These are phyloP conservation scores for Atlantisia rogersi DNA, from an alignment of 2,113 vertebrate species.

Conservation along the genomic window DNA sequence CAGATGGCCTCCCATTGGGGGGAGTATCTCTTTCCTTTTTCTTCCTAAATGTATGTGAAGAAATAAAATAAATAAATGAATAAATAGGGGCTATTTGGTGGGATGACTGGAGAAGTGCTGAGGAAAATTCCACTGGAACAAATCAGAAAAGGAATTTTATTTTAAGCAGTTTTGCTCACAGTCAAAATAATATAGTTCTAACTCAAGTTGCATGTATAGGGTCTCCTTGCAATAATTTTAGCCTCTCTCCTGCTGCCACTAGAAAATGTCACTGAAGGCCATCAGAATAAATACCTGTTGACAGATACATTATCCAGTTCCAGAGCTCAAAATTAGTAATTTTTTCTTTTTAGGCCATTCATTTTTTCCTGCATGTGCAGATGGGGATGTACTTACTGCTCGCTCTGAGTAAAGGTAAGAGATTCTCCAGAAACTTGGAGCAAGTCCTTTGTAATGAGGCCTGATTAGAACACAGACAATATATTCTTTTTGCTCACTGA, in stretches of 20 bases:
- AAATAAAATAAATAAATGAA: slow-evolving; percentile 44
- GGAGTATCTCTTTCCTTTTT: neutral
- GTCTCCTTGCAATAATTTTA: slow-evolving; percentile 22
- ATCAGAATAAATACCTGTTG: slow-evolving; percentile 25
- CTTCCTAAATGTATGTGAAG: slow-evolving; percentile 14
- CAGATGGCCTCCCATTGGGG: slow-evolving; percentile 70
- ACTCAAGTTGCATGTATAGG: neutral
- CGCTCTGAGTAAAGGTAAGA: neutral
- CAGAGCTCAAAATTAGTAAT: neutral
- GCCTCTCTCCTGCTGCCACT: neutral
- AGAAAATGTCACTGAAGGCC: slow-evolving; percentile 19
- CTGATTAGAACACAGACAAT: neutral
- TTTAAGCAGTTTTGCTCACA: slow-evolving; percentile 44
- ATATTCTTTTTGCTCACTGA: neutral
- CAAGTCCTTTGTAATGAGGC: neutral
- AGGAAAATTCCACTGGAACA: slow-evolving; percentile 33
- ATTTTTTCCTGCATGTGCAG: neutral
- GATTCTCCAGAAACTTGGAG: neutral
- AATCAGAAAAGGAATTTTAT: slow-evolving; percentile 5
- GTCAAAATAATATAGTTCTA: slow-evolving; percentile 36
- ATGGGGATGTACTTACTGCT: neutral
- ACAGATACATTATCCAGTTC: slow-evolving; percentile 17
- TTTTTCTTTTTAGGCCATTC: neutral
- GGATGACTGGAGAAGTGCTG: neutral
- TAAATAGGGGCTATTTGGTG: slow-evolving; percentile 24